Percentiles rank a stretch among this genome's conserved stretches.
phyloP scores from a whole-genome alignment of 2,113 vertebrate species.

The Barbus barbus region DNA sequence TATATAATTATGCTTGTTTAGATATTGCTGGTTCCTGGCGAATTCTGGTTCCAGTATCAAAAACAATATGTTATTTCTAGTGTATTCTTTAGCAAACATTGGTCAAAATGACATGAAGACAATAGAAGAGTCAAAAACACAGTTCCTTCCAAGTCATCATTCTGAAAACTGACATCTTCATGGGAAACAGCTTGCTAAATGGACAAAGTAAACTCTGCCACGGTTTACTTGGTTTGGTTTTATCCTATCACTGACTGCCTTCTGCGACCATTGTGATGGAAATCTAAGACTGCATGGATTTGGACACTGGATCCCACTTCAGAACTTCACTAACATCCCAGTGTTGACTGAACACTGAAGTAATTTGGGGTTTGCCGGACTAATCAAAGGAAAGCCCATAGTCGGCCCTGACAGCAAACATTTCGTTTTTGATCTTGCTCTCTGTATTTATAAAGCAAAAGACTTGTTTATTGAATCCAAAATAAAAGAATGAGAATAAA shows the following conservation, averaged over 20 bases:
- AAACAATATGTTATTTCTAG: constrained; percentile 2
- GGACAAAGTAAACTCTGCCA: constrained; percentile 17
- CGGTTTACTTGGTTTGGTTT: constrained; percentile 33
- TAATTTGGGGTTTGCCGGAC: constrained; percentile 11
- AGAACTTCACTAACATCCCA: constrained; percentile 33
- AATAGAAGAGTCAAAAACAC: constrained; percentile 20
- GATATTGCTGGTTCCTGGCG: not conserved
- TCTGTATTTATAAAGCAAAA: constrained; percentile 18
- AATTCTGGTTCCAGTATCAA: not conserved
- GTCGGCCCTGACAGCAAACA: not conserved
- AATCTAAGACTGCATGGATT: not conserved
- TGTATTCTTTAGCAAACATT: not conserved
- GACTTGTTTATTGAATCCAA: constrained; percentile 14
- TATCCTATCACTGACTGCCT: constrained; percentile 6
- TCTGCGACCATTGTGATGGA: constrained; percentile 9
- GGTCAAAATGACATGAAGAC: not conserved
- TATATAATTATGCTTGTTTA: not conserved
- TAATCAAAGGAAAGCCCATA: constrained; percentile 18
- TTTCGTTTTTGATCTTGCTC: not conserved
- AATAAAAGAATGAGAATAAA: constrained; percentile 24
- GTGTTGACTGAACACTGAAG: constrained; percentile 5
- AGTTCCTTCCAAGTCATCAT: not conserved
- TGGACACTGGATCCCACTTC: constrained; percentile 1
- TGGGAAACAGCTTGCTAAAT: constrained; percentile 16
- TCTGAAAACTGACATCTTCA: not conserved